Evolutionary conservation across 2,797 vertebrate genomes (phyloP), one percentile per base, ranked within the genome.

Genomic region (Myotis daubentonii): DNA sequence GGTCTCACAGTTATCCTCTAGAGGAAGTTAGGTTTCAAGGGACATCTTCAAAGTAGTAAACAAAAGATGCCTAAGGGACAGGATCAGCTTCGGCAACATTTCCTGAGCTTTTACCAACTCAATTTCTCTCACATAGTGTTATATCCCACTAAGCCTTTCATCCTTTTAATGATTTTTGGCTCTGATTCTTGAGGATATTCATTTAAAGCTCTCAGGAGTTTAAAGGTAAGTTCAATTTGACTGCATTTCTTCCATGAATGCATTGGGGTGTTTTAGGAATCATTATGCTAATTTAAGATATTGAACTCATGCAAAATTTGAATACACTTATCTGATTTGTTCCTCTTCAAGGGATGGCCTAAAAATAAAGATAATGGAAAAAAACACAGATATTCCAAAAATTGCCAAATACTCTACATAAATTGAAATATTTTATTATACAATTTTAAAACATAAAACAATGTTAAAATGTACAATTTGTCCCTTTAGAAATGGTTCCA

Each of bases 211-310:
- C 66, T 81, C 12, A 57, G 68, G 47, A 94, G 33, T 81, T 93
- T 90, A 88, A 95, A 94, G 74, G 87, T 97, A 95, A 92, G 78
- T 85, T 74, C 87, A 75, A 83, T 82, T 76, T 91, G 19, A 71
- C 1, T 79, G 7, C 4, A 66, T 89, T 91, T 93, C 3, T 85
- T 88, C 4, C 10, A 66, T 5, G 6, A 89, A 44, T 79, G 41
- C 23, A 51, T 60, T 79, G 22, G 12, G 8, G 7, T 8, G 36
- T 78, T 91, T 92, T 89, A 84, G 44, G 6, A 89, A 10, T 72
- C 22, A 47, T 81, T 47, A 51, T 65, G 4, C 2, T 89, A 41
- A 65, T 51, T 87, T 25, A 81, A 11, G 78, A 68, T 81, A 71
- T 53, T 65, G 25, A 86, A 65, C 9, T 78, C 25, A 79, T 44